A percentile compares a stretch with the other conserved stretches of the same genome.
Conservation (phyloP, 2,113 vertebrate species). For the Danio rerio region GRCz12tu NC_133183.1:26476501-26477000, state of each 20-base stretch:
- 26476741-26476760: constrained; percentile 88
- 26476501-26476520: constrained; percentile 92
- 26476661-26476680: constrained; percentile 70
- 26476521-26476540: constrained; percentile 91
- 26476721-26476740: constrained; percentile 85
- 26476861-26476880: too few relatives aligned
- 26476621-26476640: constrained; percentile 90
- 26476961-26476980: too few relatives aligned
- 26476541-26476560: neutral
- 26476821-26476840: too few relatives aligned
- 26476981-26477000: too few relatives aligned
- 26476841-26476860: too few relatives aligned
- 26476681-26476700: constrained; percentile 77
- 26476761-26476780: constrained; percentile 72
- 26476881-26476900: too few relatives aligned
- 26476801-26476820: neutral
- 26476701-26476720: constrained; percentile 52
- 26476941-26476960: too few relatives aligned
- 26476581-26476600: neutral
- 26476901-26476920: too few relatives aligned
- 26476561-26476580: neutral
- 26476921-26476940: too few relatives aligned
- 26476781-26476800: neutral
- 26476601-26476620: constrained; percentile 90
- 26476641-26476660: constrained; percentile 76